phyloP scores from a whole-genome alignment of 64 coral and sea anemone genomes.

The Hydrozoanthus tunicans region DNA sequence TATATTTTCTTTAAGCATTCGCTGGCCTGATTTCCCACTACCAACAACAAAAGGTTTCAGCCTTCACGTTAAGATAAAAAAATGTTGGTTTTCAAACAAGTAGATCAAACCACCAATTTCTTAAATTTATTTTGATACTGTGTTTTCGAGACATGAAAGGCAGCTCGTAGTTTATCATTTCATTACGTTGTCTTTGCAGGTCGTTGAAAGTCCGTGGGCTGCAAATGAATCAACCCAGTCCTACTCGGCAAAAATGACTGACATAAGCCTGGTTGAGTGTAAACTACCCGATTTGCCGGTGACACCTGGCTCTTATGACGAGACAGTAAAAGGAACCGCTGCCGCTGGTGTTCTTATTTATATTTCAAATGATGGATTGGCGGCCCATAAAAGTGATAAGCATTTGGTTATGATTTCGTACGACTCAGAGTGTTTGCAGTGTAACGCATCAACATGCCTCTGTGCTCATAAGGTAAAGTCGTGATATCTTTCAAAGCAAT shows the following conservation, averaged over 20 bases:
- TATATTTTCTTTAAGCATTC: too few species aligned
- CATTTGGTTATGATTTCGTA: conserved; percentile 18
- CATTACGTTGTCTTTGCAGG: not conserved
- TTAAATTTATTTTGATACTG: too few species aligned
- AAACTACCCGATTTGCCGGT: not conserved
- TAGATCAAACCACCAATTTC: not conserved
- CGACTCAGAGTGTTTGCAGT: conserved; percentile 3
- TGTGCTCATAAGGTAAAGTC: conserved; percentile 20
- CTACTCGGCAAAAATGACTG: not conserved
- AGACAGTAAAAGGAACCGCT: conserved; percentile 12
- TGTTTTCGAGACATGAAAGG: too few species aligned
- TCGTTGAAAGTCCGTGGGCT: conserved; percentile 20
- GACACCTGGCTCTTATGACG: not conserved
- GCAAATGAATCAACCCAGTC: not conserved
- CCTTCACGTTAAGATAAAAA: not conserved
- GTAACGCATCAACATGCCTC: not conserved
- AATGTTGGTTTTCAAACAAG: too few species aligned
- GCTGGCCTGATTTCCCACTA: too few species aligned
- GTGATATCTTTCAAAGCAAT: not conserved
- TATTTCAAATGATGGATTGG: conserved; percentile 7
- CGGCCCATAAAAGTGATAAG: not conserved
- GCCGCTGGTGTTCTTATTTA: conserved; percentile 8
- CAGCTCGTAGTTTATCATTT: too few species aligned
- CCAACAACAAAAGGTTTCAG: not conserved
- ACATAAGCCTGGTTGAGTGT: conserved; percentile 14